Conservation (phyloP, 2,797 vertebrate species). For the Propithecus deckenii region DNA sequence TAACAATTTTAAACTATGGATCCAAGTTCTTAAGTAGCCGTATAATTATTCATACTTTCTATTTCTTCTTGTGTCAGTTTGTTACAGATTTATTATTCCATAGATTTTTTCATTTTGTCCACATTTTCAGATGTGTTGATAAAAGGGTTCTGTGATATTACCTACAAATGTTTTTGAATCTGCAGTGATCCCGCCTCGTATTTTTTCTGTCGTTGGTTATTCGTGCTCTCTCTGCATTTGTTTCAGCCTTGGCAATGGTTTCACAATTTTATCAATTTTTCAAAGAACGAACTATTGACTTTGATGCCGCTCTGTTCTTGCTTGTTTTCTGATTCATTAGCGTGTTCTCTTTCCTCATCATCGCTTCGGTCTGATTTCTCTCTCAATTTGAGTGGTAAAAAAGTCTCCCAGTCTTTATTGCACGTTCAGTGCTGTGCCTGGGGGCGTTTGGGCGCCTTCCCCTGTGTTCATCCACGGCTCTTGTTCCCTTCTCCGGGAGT, state of each 20-base stretch:
- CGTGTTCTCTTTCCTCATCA: neutral
- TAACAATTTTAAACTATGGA: neutral
- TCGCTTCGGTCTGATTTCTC: neutral
- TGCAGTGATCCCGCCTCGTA: rapidly evolving
- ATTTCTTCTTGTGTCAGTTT: neutral
- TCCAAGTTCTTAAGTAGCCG: neutral
- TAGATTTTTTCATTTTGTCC: neutral
- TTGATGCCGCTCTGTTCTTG: neutral
- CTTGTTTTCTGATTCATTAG: neutral
- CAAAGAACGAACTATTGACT: neutral
- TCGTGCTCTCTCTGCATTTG: neutral
- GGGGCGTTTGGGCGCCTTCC: rapidly evolving
- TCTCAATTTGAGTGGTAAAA: neutral
- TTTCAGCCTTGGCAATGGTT: neutral
- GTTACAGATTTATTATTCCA: too few species aligned
- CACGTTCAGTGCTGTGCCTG: rapidly evolving
- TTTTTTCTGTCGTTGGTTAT: too few species aligned
- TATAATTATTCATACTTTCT: neutral
- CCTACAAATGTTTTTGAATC: too few species aligned
- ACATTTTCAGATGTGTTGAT: neutral
- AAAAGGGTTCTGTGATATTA: rapidly evolving
- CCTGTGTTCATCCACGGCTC: rapidly evolving
- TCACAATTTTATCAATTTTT: neutral
- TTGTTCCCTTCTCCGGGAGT: rapidly evolving
- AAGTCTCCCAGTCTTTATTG: rapidly evolving